Evolutionary conservation across 2,113 vertebrate species (phyloP), one percentile per base, ranked within the genome.

Genomic region (Oncorhynchus masou): DNA sequence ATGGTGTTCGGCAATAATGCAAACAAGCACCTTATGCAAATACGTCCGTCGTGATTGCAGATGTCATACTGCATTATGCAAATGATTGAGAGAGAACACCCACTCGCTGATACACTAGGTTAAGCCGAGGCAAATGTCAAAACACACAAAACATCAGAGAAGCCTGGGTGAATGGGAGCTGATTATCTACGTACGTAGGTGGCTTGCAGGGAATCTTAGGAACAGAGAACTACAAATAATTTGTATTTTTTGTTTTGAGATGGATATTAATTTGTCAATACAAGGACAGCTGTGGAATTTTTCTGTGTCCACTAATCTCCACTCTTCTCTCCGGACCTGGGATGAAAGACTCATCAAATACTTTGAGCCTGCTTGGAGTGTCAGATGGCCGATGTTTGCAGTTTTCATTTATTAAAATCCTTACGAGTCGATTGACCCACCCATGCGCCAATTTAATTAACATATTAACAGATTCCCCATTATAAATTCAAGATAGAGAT

Each of bases 61-160:
- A 74, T 85, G 88, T 81, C 86, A 84, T 39, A 57, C 78, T 73
- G 85, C 79, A 87, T 92, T 87, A 90, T 88, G 82, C 73, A 87
- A 82, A 91, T 80, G 73, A 86, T 81, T 2, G 0, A 70, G 69
- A 83, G 79, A 49, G 68, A 62, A 83, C 78, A 78, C 27, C 79
- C 67, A 1, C 51, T 65, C 16, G 29, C 75, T 66, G 82, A 83
- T 81, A 73, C 60, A 72, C 72, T 81, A 25, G 72, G 72, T 84
- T 80, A 74, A 54, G 79, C 48, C 51, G 9, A 77, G 69, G 73
- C 20, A 45, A 83, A 59, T 11, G 74, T 19, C 73, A 77, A 68
- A 13, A 74, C 29, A 74, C 22, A 51, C 4, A 3, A 77, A 66
- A 4, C 71, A 57, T 73, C 70, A 67, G 31, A 49, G 80, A 25